These are phyloP conservation scores for Sisyra terminalis DNA, from an alignment of 2,888 invertebrate genomes.

Conservation along the genomic window DNA sequence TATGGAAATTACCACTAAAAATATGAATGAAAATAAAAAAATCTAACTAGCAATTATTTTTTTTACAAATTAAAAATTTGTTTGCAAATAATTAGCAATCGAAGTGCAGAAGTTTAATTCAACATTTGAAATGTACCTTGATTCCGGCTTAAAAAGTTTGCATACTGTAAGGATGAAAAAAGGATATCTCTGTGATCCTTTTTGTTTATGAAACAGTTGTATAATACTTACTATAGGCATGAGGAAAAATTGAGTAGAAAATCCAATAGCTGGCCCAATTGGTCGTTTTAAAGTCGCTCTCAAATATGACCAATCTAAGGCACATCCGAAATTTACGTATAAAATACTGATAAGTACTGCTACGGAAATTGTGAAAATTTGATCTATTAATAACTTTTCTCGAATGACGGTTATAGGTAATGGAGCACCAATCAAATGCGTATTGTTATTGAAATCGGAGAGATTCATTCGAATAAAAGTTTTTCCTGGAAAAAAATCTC, in stretches of 20 bases:
- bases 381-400: slow-evolving; percentile 48
- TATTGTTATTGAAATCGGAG: slow-evolving; percentile 12
- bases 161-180: not conserved
- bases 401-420: slow-evolving; percentile 40
- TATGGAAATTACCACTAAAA: no score
- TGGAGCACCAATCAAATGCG: slow-evolving; percentile 17
- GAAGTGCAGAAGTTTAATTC: no score
- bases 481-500: slow-evolving; percentile 22
- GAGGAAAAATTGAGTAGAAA: slow-evolving; percentile 59
- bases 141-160: no score
- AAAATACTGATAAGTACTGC: slow-evolving; percentile 60
- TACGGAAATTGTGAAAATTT: slow-evolving; percentile 57
- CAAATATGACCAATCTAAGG: slow-evolving; percentile 58
- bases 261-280: slow-evolving; percentile 61
- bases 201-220: not conserved
- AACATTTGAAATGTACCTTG: no score
- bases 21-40: slow-evolving; percentile 2
- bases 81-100: no score
- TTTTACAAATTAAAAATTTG: no score
- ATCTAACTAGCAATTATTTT: no score
- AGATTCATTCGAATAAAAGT: slow-evolving; percentile 19
- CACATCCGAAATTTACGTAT: slow-evolving; percentile 84
- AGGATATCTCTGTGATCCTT: not conserved
- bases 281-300: slow-evolving; percentile 49
- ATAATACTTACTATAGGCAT: slow-evolving; percentile 63